Percentiles rank a stretch among this genome's conserved stretches.
Evolutionary conservation across 2,797 vertebrate species (phyloP).

Genomic region (Liparis tanakae): DNA sequence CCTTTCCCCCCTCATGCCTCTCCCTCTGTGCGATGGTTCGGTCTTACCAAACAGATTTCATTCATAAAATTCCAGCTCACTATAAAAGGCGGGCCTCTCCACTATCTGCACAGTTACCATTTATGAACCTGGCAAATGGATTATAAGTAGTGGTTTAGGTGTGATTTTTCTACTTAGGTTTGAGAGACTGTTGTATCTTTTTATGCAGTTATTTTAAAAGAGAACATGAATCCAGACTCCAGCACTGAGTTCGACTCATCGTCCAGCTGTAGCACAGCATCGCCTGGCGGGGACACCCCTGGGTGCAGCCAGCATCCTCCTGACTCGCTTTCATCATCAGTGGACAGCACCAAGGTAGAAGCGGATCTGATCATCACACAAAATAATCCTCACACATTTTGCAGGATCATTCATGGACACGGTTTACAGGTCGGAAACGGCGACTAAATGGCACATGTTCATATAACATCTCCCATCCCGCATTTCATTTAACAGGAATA

Average conservation of each 20-base stretch:
- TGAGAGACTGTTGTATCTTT: constrained; percentile 29
- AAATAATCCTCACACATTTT: background rate
- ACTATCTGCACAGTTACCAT: constrained; percentile 77
- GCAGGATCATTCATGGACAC: constrained; percentile 3
- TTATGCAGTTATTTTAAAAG: constrained; percentile 43
- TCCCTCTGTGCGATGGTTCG: constrained; percentile 78
- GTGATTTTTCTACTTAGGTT: constrained; percentile 18
- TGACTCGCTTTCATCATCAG: constrained; percentile 88
- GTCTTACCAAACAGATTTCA: constrained; percentile 86
- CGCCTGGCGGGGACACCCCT: constrained; percentile 89
- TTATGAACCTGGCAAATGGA: constrained; percentile 72
- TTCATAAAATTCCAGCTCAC: constrained; percentile 88
- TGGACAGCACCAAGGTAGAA: constrained; percentile 88
- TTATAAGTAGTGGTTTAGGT: constrained; percentile 43
- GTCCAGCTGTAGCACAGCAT: constrained; percentile 92
- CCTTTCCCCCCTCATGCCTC: constrained; percentile 15
- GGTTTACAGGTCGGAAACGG: background rate
- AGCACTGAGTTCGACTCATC: constrained; percentile 88
- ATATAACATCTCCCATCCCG: constrained; percentile 29
- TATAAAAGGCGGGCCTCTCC: constrained; percentile 84
- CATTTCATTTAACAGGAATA: constrained; percentile 12
- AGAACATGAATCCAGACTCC: constrained; percentile 88
- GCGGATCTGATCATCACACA: constrained; percentile 29
- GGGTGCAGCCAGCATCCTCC: constrained; percentile 88
- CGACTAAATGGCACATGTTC: constrained; percentile 11